phyloP scores from a whole-genome alignment of 1,140 invertebrate species.

The Lerema accius region DNA sequence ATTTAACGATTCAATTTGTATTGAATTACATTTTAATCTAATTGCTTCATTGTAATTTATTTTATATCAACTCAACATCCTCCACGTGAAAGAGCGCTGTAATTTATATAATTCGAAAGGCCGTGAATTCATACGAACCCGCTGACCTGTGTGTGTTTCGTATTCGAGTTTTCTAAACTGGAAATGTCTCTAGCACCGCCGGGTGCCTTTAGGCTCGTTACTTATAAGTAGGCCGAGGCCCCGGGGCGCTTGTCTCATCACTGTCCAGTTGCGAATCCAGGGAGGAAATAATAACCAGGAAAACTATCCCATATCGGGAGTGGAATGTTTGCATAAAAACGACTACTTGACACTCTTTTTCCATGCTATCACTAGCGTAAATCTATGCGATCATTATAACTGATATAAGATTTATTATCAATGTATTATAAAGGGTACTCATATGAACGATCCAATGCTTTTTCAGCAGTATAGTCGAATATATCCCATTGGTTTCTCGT shows the following conservation, averaged over 20 bases:
- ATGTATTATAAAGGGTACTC: no score
- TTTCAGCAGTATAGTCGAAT: no score
- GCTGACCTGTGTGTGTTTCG: constrained; percentile 11
- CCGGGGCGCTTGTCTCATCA: constrained; percentile 11
- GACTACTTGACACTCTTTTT: background rate
- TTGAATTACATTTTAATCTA: no score
- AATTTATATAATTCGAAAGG: constrained; percentile 12
- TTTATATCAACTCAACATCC: background rate
- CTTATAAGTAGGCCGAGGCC: constrained; percentile 23
- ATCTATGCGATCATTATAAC: no score
- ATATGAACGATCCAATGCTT: no score
- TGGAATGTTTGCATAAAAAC: background rate
- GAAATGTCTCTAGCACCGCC: constrained; percentile 17
- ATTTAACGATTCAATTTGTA: no score
- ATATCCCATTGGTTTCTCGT: no score
- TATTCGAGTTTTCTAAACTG: constrained; percentile 28
- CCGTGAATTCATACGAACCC: constrained; percentile 3
- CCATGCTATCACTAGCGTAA: background rate
- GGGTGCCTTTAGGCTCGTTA: constrained; percentile 20
- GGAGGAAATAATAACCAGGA: background rate
- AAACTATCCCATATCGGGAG: background rate
- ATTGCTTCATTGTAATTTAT: background rate
- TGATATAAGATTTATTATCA: no score
- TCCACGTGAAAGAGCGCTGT: background rate
- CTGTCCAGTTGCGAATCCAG: background rate